phyloP scores from a whole-genome alignment of 2,888 invertebrate genomes.

The Hylaea fasciaria region DNA sequence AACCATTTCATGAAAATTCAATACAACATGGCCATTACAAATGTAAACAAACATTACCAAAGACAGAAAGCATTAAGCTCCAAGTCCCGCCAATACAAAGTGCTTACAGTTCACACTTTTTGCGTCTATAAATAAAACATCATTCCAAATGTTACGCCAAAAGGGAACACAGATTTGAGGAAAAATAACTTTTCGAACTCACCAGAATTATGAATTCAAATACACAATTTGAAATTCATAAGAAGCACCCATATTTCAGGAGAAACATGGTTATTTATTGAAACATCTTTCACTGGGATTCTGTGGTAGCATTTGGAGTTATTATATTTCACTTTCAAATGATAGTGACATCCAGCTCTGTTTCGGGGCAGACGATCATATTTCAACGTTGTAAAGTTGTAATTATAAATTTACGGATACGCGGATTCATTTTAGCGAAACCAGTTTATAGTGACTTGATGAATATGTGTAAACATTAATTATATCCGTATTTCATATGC shows the following conservation, averaged over 20 bases:
- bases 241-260: constrained; percentile 54
- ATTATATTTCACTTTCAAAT: constrained; percentile 26
- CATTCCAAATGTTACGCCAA: constrained; percentile 37
- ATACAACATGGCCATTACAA: constrained; percentile 1
- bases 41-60: constrained; percentile 22
- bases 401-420: neutral
- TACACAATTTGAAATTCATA: constrained; percentile 65
- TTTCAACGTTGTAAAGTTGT: constrained; percentile 1
- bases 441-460: too few species aligned
- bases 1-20: constrained; percentile 1
- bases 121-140: constrained; percentile 52
- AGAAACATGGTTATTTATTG: constrained; percentile 55
- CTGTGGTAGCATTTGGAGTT: constrained; percentile 18
- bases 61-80: constrained; percentile 36
- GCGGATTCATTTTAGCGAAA: too few species aligned
- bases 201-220: constrained; percentile 65
- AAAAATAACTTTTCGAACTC: constrained; percentile 62
- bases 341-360: constrained; percentile 19
- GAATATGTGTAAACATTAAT: too few species aligned
- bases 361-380: neutral
- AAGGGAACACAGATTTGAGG: constrained; percentile 52
- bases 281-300: constrained; percentile 37
- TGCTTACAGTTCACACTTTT: constrained; percentile 42
- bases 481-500: neutral
- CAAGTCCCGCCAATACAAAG: constrained; percentile 30